Conservation (phyloP, 2,888 invertebrate genomes). For the Bellardia bayeri region DNA sequence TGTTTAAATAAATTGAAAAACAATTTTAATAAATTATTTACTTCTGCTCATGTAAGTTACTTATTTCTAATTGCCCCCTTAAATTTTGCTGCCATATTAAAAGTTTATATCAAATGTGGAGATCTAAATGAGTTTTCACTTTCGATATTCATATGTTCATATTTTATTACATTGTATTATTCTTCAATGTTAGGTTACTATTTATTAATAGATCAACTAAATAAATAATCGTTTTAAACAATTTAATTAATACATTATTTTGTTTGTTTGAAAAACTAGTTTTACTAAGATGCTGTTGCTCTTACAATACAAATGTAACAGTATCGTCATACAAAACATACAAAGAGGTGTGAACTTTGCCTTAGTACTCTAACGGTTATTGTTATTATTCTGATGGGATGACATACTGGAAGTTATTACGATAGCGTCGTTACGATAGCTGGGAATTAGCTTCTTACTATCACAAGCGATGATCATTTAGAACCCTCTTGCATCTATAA, state of each 20-base stretch:
- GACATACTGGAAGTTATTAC: too few relatives aligned
- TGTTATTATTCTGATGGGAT: too few relatives aligned
- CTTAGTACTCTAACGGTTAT: too few relatives aligned
- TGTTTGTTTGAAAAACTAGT: too few relatives aligned
- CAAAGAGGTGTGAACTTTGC: too few relatives aligned
- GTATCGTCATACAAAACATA: too few relatives aligned
- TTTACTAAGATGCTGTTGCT: background rate
- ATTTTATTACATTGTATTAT: background rate
- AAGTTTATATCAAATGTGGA: background rate
- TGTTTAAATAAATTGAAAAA: background rate
- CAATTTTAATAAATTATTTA: background rate
- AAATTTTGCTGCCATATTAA: conserved; percentile 4
- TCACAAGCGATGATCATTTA: too few relatives aligned
- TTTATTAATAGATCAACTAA: background rate
- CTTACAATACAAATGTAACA: too few relatives aligned
- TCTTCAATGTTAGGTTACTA: background rate
- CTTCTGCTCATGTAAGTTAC: background rate
- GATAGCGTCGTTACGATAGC: too few relatives aligned
- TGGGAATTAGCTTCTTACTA: too few relatives aligned
- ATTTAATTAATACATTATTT: background rate
- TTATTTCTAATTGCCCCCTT: background rate
- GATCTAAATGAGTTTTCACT: conserved; percentile 10
- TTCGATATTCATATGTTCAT: background rate
- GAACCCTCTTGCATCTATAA: too few relatives aligned
- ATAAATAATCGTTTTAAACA: background rate